Conservation (phyloP, 2,888 invertebrate genomes). For the Brachyopa scutellaris region DNA sequence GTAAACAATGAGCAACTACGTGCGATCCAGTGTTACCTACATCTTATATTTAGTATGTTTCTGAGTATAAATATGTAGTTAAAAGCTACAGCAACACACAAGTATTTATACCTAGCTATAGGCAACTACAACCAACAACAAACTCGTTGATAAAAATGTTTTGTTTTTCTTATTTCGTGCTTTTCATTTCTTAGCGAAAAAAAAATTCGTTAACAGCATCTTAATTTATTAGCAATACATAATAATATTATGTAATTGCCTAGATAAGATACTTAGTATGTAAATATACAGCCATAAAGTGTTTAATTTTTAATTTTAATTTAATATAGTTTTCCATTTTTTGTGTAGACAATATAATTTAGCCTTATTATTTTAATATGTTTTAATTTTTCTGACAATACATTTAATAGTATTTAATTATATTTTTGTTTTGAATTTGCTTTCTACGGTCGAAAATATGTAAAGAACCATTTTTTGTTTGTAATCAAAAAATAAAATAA, state of each 20-base stretch:
- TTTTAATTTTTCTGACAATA: background rate
- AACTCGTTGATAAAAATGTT: background rate
- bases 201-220: background rate
- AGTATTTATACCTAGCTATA: too few relatives aligned
- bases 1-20: too few relatives aligned
- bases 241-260: too few relatives aligned
- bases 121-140: background rate
- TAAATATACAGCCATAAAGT: constrained; percentile 27
- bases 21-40: too few relatives aligned
- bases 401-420: too few relatives aligned
- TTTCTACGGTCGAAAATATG: background rate
- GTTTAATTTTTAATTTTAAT: background rate
- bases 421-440: background rate
- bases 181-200: background rate
- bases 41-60: too few relatives aligned
- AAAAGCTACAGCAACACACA: too few relatives aligned
- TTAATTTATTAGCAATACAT: constrained; percentile 9
- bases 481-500: background rate
- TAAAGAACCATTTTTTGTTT: background rate
- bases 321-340: background rate
- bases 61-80: too few relatives aligned
- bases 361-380: background rate
- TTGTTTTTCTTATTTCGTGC: background rate
- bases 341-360: background rate
- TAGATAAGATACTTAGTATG: constrained; percentile 16